Evolutionary conservation across 2,888 invertebrate species (phyloP).

Genomic region (Conchocele bisecta): DNA sequence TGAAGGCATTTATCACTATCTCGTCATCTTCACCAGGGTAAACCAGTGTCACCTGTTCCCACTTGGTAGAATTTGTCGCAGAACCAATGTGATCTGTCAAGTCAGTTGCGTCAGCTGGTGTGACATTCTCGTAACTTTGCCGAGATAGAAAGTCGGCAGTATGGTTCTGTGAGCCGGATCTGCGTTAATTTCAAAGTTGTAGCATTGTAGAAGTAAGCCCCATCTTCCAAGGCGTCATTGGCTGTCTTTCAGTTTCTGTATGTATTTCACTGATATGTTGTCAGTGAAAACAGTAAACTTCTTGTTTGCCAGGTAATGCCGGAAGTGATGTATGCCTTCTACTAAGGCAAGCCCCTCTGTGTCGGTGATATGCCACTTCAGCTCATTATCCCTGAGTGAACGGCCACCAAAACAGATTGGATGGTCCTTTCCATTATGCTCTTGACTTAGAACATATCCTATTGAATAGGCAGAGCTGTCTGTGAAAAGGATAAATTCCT

Average conservation of each 20-base stretch:
- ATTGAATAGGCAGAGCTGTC: conserved; percentile 44
- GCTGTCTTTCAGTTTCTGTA: conserved; percentile 41
- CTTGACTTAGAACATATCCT: conserved; percentile 45
- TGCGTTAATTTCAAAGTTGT: conserved; percentile 14
- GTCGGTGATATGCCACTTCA: conserved; percentile 43
- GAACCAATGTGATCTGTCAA: conserved; percentile 6
- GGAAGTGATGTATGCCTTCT: conserved; percentile 49
- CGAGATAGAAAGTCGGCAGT: conserved; percentile 53
- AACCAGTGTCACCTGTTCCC: not conserved
- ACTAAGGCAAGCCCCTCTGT: conserved; percentile 54
- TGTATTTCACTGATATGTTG: conserved; percentile 45
- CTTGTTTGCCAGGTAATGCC: conserved; percentile 38
- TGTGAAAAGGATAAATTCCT: conserved; percentile 34
- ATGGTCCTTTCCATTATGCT: conserved; percentile 19
- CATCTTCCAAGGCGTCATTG: conserved; percentile 40
- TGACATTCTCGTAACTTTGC: conserved; percentile 15
- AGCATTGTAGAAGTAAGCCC: conserved; percentile 15
- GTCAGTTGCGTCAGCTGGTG: not conserved
- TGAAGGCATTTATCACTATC: not conserved
- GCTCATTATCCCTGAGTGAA: conserved; percentile 32
- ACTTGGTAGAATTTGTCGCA: not conserved
- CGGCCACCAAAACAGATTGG: conserved; percentile 51
- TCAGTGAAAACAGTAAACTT: conserved; percentile 54
- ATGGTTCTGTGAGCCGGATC: conserved; percentile 29
- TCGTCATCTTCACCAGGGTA: conserved; percentile 9